phyloP scores from a whole-genome alignment of 2,113 vertebrate species.

The Hiodon alosoides region DNA sequence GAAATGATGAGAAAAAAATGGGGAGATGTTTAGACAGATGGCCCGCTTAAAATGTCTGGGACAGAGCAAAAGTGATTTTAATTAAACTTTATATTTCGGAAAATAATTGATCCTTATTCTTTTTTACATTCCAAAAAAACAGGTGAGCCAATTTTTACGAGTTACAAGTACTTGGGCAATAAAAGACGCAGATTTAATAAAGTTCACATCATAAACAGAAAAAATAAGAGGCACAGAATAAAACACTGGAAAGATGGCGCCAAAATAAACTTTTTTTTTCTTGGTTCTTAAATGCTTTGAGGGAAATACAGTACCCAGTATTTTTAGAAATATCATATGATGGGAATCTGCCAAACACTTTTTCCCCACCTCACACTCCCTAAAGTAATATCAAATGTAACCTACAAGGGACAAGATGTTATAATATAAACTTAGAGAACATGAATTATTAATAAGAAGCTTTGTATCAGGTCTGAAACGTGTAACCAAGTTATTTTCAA shows the following conservation, averaged over 20 bases:
- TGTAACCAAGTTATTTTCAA: slow-evolving; percentile 53
- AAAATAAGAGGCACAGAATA: slow-evolving; percentile 66
- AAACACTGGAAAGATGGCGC: slow-evolving; percentile 79
- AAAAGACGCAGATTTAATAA: slow-evolving; percentile 71
- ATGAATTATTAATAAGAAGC: slow-evolving; percentile 62
- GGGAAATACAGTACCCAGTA: slow-evolving; percentile 55
- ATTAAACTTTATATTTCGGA: slow-evolving; percentile 96
- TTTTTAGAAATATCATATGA: slow-evolving; percentile 68
- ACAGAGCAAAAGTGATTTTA: slow-evolving; percentile 86
- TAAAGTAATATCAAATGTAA: slow-evolving; percentile 71
- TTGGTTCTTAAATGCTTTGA: slow-evolving; percentile 52
- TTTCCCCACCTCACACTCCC: slow-evolving; percentile 54
- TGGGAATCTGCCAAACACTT: slow-evolving; percentile 61
- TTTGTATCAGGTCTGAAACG: slow-evolving; percentile 54
- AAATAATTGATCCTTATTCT: slow-evolving; percentile 87
- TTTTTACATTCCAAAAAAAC: slow-evolving; percentile 58
- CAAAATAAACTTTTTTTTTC: slow-evolving; percentile 73
- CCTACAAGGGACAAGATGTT: slow-evolving; percentile 61
- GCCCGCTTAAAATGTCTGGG: slow-evolving; percentile 95
- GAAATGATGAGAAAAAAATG: slow-evolving; percentile 97
- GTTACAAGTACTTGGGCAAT: slow-evolving; percentile 67
- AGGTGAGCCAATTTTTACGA: slow-evolving; percentile 75
- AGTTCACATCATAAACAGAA: slow-evolving; percentile 67
- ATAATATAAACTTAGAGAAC: slow-evolving; percentile 64
- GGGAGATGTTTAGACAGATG: slow-evolving; percentile 99